Evolutionary conservation across 2,797 vertebrate genomes (phyloP).

Genomic region (Trichosurus vulpecula): DNA sequence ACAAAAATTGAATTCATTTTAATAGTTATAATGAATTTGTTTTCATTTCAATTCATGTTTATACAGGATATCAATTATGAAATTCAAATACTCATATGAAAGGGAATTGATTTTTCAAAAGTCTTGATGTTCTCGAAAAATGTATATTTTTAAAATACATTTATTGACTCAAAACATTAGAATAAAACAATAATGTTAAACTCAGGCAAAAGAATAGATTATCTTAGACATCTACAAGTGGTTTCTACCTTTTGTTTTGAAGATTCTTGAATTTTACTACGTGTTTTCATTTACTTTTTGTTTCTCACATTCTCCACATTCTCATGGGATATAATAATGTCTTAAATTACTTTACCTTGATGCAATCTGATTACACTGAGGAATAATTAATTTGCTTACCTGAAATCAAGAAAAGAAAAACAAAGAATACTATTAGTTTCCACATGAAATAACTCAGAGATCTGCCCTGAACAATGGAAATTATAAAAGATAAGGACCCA

Average conservation of each 20-base stretch:
- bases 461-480: slow-evolving; percentile 25
- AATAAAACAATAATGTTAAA: neutral
- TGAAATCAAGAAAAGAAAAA: slow-evolving; percentile 79
- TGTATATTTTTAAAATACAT: slow-evolving; percentile 11
- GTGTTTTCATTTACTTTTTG: neutral
- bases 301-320: slow-evolving; percentile 33
- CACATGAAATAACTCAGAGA: slow-evolving; percentile 16
- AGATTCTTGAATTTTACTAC: slow-evolving; percentile 19
- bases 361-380: slow-evolving; percentile 76
- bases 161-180: neutral
- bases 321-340: slow-evolving; percentile 20
- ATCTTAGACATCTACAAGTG: neutral
- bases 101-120: neutral
- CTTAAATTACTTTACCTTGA: slow-evolving; percentile 83
- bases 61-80: neutral
- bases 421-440: slow-evolving; percentile 66
- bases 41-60: slow-evolving; percentile 18
- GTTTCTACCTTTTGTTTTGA: slow-evolving; percentile 39
- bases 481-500: neutral
- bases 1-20: neutral
- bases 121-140: neutral
- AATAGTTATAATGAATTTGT: slow-evolving; percentile 20
- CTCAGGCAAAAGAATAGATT: neutral
- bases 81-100: slow-evolving; percentile 5
- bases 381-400: slow-evolving; percentile 85